Conservation (phyloP, 2,888 invertebrate species). For the Amphiduros pacificus region DNA sequence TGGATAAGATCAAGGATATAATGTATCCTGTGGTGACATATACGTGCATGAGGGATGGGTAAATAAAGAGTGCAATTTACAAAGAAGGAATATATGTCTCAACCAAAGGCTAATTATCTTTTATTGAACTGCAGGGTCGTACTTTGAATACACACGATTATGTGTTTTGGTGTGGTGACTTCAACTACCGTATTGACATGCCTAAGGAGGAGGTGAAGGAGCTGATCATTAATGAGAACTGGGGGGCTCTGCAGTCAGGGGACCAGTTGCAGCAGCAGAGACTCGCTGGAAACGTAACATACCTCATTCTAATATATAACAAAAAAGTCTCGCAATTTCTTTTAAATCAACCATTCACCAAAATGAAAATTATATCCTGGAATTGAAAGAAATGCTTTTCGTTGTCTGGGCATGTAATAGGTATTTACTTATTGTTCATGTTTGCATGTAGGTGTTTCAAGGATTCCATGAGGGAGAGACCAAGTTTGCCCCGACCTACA, state of each 20-base stretch:
- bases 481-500: conserved; percentile 94
- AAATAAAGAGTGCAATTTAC: no score
- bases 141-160: conserved; percentile 94
- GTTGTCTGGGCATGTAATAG: no score
- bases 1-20: no score
- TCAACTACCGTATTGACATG: conserved; percentile 96
- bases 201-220: conserved; percentile 91
- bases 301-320: no score
- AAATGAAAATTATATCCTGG: no score
- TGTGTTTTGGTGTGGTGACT: conserved; percentile 99
- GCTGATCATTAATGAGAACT: conserved; percentile 75
- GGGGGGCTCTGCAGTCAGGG: conserved; percentile 74
- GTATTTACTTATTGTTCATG: background rate
- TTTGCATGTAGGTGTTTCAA: conserved; percentile 72
- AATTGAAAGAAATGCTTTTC: no score
- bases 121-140: conserved; percentile 73
- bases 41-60: no score
- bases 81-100: background rate
- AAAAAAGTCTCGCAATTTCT: no score
- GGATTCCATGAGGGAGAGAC: conserved; percentile 92
- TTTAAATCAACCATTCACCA: no score
- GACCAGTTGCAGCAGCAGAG: conserved; percentile 78
- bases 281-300: conserved; percentile 51
- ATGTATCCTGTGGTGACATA: no score
- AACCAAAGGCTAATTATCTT: background rate